Conservation (phyloP, 2,888 invertebrate species). For the Sphaerophoria taeniata region DNA sequence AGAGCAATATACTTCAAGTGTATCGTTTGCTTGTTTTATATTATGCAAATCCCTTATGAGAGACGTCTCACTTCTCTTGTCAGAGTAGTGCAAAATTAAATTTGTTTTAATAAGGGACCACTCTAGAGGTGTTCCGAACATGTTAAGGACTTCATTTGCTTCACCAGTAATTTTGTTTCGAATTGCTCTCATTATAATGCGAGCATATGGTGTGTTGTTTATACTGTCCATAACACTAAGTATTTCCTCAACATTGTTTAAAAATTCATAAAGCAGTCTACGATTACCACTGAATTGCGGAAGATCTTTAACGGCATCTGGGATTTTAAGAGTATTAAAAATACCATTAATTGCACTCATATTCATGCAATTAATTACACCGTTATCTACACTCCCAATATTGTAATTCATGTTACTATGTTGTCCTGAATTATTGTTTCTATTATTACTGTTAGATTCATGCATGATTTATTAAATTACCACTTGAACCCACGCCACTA, state of each 20-base stretch:
- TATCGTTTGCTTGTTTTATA: slow-evolving; percentile 15
- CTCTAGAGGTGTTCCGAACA: slow-evolving; percentile 16
- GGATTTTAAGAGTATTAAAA: neutral
- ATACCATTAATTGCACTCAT: neutral
- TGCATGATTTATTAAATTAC: neutral
- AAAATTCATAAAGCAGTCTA: slow-evolving; percentile 7
- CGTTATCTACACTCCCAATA: neutral
- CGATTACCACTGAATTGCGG: slow-evolving; percentile 9
- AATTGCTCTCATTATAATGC: slow-evolving; percentile 15
- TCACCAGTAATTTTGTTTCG: slow-evolving; percentile 9
- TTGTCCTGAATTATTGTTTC: neutral
- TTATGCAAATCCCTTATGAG: slow-evolving; percentile 19
- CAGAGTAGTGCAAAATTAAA: slow-evolving; percentile 33
- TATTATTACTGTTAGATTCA: neutral
- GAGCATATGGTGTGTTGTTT: slow-evolving; percentile 20
- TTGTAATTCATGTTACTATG: slow-evolving; percentile 2
- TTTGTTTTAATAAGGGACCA: slow-evolving; percentile 6
- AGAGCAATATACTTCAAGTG: slow-evolving; percentile 9
- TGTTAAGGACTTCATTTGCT: slow-evolving; percentile 28
- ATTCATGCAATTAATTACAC: neutral
- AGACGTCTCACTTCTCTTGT: slow-evolving; percentile 23
- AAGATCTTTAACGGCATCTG: slow-evolving; percentile 29
- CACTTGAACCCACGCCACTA: neutral
- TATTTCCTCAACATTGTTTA: slow-evolving; percentile 18
- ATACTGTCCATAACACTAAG: neutral